These are phyloP conservation scores for Xenopus tropicalis DNA, from an alignment of 2,113 vertebrate genomes.

Conservation along the genomic window DNA sequence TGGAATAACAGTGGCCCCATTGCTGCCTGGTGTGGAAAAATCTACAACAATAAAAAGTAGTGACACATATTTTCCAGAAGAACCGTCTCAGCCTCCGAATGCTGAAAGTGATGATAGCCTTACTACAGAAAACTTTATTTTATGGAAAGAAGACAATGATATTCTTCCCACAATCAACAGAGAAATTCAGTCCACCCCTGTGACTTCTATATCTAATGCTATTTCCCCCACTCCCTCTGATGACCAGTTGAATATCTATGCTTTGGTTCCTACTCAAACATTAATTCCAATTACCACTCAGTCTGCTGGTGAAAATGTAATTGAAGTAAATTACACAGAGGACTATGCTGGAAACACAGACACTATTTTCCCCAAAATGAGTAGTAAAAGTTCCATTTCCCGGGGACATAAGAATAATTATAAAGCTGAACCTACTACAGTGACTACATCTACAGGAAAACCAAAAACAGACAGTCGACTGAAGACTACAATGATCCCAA, in stretches of 20 bases:
- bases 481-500: background rate
- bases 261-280: background rate
- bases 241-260: background rate
- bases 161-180: background rate
- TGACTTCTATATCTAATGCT: background rate
- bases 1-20: background rate
- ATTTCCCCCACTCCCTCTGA: background rate
- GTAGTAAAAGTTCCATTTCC: background rate
- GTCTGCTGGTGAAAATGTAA: background rate
- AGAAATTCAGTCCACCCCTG: background rate
- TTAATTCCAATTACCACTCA: background rate
- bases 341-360: background rate
- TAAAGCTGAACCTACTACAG: background rate
- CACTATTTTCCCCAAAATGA: background rate
- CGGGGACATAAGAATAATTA: background rate
- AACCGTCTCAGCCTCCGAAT: background rate
- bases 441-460: background rate
- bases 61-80: background rate
- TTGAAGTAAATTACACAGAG: background rate
- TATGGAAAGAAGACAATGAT: background rate
- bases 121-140: background rate
- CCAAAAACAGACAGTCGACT: no score
- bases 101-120: background rate
- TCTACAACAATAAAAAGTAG: background rate
- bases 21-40: background rate